Evolutionary conservation across 2,797 vertebrate genomes (phyloP).

Genomic region (Cheirogaleus major): DNA sequence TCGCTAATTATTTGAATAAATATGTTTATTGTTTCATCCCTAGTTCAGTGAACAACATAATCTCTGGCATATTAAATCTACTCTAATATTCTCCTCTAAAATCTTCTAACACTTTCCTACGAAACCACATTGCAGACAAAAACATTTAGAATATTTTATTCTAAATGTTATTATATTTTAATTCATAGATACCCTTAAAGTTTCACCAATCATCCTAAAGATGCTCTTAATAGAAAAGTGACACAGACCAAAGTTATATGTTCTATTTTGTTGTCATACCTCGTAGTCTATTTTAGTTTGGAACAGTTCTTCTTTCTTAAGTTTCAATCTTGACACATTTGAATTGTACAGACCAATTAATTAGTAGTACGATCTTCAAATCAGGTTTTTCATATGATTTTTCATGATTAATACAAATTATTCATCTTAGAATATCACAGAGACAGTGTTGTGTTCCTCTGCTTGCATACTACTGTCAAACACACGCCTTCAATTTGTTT

Average conservation of each 20-base stretch:
- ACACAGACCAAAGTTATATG: neutral
- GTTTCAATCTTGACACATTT: neutral
- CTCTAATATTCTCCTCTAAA: neutral
- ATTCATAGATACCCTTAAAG: neutral
- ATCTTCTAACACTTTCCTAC: neutral
- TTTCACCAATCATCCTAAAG: neutral
- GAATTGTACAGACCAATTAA: neutral
- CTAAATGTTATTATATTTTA: no score
- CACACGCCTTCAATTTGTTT: neutral
- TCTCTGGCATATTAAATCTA: neutral
- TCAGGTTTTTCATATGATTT: neutral
- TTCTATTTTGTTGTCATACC: neutral
- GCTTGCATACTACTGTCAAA: neutral
- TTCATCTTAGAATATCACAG: neutral
- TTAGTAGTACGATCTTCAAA: neutral
- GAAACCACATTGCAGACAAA: neutral
- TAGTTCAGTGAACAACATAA: neutral
- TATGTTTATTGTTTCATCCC: neutral
- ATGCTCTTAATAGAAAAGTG: neutral
- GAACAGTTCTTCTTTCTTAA: neutral
- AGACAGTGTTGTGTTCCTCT: neutral
- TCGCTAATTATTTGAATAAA: neutral
- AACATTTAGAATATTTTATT: neutral
- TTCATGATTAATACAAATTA: neutral
- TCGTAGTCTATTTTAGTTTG: neutral